A percentile compares a stretch with the other conserved stretches of the same genome.
Evolutionary conservation across 1,140 invertebrate genomes (phyloP).

Genomic region (Atta texana): DNA sequence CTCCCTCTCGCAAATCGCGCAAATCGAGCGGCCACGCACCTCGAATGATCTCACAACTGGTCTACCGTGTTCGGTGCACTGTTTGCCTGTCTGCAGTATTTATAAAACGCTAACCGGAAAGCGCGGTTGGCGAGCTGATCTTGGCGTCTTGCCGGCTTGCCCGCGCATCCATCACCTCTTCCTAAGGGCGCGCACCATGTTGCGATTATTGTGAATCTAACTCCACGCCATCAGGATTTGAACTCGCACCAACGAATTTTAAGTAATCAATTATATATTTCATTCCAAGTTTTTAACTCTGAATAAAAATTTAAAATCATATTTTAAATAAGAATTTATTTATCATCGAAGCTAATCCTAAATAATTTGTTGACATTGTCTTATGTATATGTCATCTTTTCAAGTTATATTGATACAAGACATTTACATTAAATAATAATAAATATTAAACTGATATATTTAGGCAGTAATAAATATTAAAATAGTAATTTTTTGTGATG

Average conservation of each 20-base stretch:
- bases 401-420: neutral
- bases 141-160: conserved; percentile 84
- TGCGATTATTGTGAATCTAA: conserved; percentile 15
- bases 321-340: neutral
- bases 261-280: neutral
- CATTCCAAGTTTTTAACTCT: neutral
- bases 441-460: neutral
- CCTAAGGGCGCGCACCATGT: conserved; percentile 58
- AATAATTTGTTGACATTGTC: too few species aligned
- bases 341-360: neutral
- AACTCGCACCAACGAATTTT: neutral
- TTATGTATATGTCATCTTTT: too few species aligned
- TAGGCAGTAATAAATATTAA: neutral
- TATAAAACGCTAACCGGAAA: conserved; percentile 87
- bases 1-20: neutral
- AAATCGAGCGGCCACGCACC: conserved; percentile 35
- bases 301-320: neutral
- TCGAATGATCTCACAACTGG: conserved; percentile 65
- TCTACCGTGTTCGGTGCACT: conserved; percentile 77
- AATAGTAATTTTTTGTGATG: neutral
- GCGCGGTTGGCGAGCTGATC: conserved; percentile 84
- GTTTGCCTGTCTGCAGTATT: conserved; percentile 84
- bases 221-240: too few species aligned
- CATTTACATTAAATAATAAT: neutral
- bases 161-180: conserved; percentile 72